Conservation (phyloP, 1,140 invertebrate genomes). For the Nylanderia fulva region DNA sequence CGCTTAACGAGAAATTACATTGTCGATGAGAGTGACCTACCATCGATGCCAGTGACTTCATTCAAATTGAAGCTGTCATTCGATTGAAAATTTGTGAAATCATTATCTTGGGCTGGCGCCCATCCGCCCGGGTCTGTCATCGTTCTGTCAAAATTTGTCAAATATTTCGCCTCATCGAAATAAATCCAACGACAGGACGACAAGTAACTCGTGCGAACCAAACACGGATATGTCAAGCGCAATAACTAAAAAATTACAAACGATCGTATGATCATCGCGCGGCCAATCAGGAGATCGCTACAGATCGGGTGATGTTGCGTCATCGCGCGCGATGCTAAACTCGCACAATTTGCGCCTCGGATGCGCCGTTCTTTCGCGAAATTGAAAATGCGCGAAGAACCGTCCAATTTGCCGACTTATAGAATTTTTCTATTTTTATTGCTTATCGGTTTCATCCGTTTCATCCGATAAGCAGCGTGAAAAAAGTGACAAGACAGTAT, state of each 20-base stretch:
- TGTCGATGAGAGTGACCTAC: slow-evolving; percentile 74
- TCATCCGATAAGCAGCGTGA: too few relatives aligned
- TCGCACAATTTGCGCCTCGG: neutral
- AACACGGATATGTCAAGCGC: slow-evolving; percentile 70
- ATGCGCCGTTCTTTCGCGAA: too few relatives aligned
- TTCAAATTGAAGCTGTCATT: slow-evolving; percentile 82
- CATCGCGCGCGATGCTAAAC: slow-evolving; percentile 62
- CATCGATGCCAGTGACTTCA: slow-evolving; percentile 83
- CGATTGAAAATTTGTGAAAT: slow-evolving; percentile 80
- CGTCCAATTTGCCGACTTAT: too few relatives aligned
- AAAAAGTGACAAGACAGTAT: too few relatives aligned
- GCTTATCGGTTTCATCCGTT: too few relatives aligned
- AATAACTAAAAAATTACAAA: slow-evolving; percentile 76
- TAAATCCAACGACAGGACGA: slow-evolving; percentile 2
- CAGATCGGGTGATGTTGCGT: slow-evolving; percentile 81
- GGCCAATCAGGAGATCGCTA: slow-evolving; percentile 74
- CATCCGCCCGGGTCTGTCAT: slow-evolving; percentile 82
- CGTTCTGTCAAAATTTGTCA: slow-evolving; percentile 30
- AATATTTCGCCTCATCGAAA: slow-evolving; percentile 54
- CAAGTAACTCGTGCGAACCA: neutral
- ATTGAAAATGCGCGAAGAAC: too few relatives aligned
- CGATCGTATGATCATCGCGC: slow-evolving; percentile 74
- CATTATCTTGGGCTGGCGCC: slow-evolving; percentile 78
- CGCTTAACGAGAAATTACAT: too few relatives aligned
- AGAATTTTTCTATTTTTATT: too few relatives aligned